Conservation (phyloP, 2,888 invertebrate species). For the Notodonta ziczac region DNA sequence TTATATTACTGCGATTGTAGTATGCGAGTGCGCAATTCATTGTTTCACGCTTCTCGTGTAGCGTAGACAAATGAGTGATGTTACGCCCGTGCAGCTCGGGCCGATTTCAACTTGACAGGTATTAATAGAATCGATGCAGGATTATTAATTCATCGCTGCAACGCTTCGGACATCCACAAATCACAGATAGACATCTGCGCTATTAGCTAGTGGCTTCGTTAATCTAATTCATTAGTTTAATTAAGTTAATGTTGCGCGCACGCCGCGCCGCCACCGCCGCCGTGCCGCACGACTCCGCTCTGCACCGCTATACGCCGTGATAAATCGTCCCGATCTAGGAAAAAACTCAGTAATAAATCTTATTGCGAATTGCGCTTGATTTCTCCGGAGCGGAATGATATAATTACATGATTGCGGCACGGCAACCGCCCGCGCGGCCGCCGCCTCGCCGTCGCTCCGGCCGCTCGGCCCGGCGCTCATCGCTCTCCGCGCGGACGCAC, state of each 20-base stretch:
- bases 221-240: slow-evolving; percentile 64
- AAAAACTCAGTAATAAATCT: slow-evolving; percentile 58
- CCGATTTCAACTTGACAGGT: slow-evolving; percentile 37
- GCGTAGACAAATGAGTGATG: slow-evolving; percentile 4
- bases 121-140: slow-evolving; percentile 48
- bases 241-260: slow-evolving; percentile 56
- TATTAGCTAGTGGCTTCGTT: slow-evolving; percentile 36
- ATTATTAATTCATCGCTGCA: slow-evolving; percentile 40
- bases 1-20: no score
- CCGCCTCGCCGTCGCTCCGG: slow-evolving; percentile 12
- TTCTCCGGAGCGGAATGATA: slow-evolving; percentile 60
- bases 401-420: slow-evolving; percentile 61
- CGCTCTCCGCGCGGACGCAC: slow-evolving; percentile 16
- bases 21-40: neutral
- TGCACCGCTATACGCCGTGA: slow-evolving; percentile 28
- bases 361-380: slow-evolving; percentile 58
- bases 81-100: slow-evolving; percentile 5
- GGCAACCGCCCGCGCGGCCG: slow-evolving; percentile 16
- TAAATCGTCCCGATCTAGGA: slow-evolving; percentile 51
- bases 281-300: slow-evolving; percentile 24
- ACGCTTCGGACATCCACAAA: slow-evolving; percentile 34
- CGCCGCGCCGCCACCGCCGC: slow-evolving; percentile 22
- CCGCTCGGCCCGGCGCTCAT: slow-evolving; percentile 16
- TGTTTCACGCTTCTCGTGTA: neutral
- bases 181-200: slow-evolving; percentile 38